A percentile compares a stretch with the other conserved stretches of the same genome.
These are phyloP conservation scores for Chaenodraco wilsoni DNA, from an alignment of 2,797 vertebrate species.

Conservation along the genomic window DNA sequence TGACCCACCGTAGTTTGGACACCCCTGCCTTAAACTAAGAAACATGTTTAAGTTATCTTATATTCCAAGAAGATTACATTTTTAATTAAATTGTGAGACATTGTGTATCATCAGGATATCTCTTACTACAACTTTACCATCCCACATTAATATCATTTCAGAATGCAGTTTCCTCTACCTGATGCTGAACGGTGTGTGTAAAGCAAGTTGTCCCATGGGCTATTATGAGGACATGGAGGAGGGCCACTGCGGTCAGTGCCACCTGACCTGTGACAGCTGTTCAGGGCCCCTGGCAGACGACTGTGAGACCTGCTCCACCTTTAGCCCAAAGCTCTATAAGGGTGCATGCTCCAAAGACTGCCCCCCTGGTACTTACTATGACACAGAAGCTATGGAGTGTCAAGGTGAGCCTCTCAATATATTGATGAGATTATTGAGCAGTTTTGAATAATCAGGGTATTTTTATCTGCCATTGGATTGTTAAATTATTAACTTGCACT, in stretches of 20 bases:
- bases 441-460: not conserved
- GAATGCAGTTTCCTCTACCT: slow-evolving; percentile 88
- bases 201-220: slow-evolving; percentile 84
- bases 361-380: slow-evolving; percentile 82
- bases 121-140: not conserved
- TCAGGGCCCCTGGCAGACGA: slow-evolving; percentile 82
- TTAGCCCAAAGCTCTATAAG: slow-evolving; percentile 82
- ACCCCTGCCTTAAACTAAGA: too few relatives aligned
- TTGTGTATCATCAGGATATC: not conserved
- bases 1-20: too few relatives aligned
- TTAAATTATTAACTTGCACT: not conserved
- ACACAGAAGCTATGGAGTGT: slow-evolving; percentile 79
- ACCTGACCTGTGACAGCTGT: slow-evolving; percentile 82
- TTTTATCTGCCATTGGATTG: not conserved
- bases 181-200: slow-evolving; percentile 83
- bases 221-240: slow-evolving; percentile 87
- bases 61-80: not conserved
- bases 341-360: slow-evolving; percentile 82
- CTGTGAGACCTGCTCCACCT: slow-evolving; percentile 82
- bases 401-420: slow-evolving; percentile 76
- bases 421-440: not conserved
- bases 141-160: slow-evolving; percentile 42
- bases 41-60: not conserved
- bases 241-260: slow-evolving; percentile 82
- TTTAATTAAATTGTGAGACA: not conserved